These are phyloP conservation scores for Calonectris borealis DNA, from an alignment of 2,113 vertebrate species.

Conservation along the genomic window DNA sequence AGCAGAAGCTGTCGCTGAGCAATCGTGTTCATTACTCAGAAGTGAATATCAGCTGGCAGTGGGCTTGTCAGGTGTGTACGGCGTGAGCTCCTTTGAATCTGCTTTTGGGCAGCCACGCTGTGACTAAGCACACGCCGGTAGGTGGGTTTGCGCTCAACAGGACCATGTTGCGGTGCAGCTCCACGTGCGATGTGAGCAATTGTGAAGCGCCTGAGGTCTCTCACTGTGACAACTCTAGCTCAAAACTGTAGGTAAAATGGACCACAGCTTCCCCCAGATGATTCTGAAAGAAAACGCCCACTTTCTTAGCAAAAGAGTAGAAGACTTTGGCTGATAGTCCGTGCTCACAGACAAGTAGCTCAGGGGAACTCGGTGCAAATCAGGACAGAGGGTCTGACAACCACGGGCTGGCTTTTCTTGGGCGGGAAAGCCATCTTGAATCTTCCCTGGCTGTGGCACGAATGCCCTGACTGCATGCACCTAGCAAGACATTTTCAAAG, in stretches of 20 bases:
- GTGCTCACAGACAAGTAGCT: background rate
- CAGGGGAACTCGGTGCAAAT: background rate
- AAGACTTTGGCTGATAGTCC: background rate
- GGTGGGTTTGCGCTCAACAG: background rate
- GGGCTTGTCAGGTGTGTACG: accelerated
- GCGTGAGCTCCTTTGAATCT: background rate
- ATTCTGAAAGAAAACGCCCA: background rate
- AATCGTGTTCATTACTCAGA: accelerated
- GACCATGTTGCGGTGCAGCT: background rate
- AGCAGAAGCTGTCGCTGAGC: background rate
- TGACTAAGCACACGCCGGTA: accelerated
- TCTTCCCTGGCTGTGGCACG: background rate
- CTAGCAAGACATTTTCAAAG: background rate
- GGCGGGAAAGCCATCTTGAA: background rate
- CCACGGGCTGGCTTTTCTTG: background rate
- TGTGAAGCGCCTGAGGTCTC: background rate
- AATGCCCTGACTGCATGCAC: background rate
- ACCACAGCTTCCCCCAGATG: background rate
- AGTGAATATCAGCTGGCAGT: background rate
- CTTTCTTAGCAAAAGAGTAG: background rate
- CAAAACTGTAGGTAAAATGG: background rate
- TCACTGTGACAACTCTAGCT: background rate
- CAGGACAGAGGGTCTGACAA: background rate
- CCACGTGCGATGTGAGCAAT: background rate
- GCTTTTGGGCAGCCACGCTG: background rate